Base-by-base conservation (phyloP, 2,888 invertebrate genomes). In the Phymatocera aterrima region DNA sequence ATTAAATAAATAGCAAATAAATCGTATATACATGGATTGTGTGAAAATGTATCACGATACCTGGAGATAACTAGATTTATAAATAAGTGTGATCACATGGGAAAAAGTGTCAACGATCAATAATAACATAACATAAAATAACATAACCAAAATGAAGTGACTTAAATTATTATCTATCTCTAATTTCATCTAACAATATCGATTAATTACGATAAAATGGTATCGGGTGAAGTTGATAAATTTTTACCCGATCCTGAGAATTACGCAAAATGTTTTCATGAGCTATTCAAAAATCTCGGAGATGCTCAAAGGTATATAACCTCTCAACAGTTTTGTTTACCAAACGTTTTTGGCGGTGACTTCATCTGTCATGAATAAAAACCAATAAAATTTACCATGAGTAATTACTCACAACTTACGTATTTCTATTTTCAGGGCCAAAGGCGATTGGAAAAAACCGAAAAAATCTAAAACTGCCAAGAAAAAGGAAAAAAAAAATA, bases 381-480 rank as follows among this genome's bases (percentile, higher is more conserved):
- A 3, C n/a, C n/a, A 10, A 43, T 28, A 40, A 37, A 51, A 12
- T 54, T 31, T 12, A 72, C 37, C 51, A 48, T 8, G 18, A 65
- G n/a, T n/a, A n/a, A n/a, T n/a, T 28, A 43, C 46, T 34, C 43
- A 24, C 4, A 6, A 18, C 12, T 18, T 12, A n/a, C 24, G 3
- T 64, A 61, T 57, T 54, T 74, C 54, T 79, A 31, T 81, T 88
- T 89, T 34, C 80, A 92, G 91, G 82, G 88, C 88, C 82, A 90
- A 90, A 83, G 89, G 88, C 81, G 91, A 91, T 83, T 91, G 91
- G 91, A 91, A 91, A 80, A 91, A 91, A 83, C 88, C 88, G 82
- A 91, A 89, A 83, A 90, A 90, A 81, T 88, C 86, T 77, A 91
- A 91, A 86, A 82, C 86, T 15, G 80, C 84, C 34, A 90, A 90